Percentiles rank a stretch among this genome's conserved stretches.
Evolutionary conservation across 2,113 vertebrate genomes (phyloP).

Genomic region (Danionella cerebrum): DNA sequence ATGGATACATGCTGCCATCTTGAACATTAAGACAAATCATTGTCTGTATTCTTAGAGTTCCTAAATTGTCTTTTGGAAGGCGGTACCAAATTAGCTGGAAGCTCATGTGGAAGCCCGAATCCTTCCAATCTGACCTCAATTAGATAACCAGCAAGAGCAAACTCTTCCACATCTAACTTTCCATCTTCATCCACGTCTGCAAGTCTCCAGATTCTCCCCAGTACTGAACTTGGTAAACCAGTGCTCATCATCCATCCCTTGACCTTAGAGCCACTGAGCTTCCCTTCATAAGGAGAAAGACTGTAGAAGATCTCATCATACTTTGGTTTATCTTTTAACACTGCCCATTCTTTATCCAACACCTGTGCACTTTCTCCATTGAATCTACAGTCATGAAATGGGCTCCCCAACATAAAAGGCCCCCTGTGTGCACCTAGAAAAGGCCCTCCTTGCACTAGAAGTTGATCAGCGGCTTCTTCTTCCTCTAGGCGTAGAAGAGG

Average conservation of each 20-base stretch:
- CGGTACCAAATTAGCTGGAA: constrained; percentile 77
- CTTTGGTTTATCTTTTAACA: constrained; percentile 80
- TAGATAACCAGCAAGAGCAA: constrained; percentile 80
- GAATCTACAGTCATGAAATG: constrained; percentile 45
- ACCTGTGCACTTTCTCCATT: constrained; percentile 49
- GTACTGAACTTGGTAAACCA: constrained; percentile 78
- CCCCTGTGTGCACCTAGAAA: constrained; percentile 73
- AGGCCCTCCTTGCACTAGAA: constrained; percentile 67
- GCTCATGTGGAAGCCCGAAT: constrained; percentile 71
- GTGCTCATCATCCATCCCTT: constrained; percentile 81
- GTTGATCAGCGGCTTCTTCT: constrained; percentile 54
- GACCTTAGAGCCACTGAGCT: constrained; percentile 77
- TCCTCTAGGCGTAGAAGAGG: constrained; percentile 75
- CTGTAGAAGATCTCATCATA: constrained; percentile 89
- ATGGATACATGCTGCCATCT: not conserved
- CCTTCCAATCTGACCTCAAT: constrained; percentile 83
- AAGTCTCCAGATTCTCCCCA: constrained; percentile 83
- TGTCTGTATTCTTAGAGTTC: constrained; percentile 40
- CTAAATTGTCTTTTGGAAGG: constrained; percentile 74
- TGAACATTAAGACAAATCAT: not conserved
- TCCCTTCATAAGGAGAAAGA: constrained; percentile 72
- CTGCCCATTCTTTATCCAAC: constrained; percentile 71
- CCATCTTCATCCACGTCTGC: constrained; percentile 81
- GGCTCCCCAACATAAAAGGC: constrained; percentile 65
- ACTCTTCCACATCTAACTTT: constrained; percentile 85